Base-by-base conservation (phyloP, 92 coral and sea anemone genomes). In the Parazoanthus atlanticus region DNA sequence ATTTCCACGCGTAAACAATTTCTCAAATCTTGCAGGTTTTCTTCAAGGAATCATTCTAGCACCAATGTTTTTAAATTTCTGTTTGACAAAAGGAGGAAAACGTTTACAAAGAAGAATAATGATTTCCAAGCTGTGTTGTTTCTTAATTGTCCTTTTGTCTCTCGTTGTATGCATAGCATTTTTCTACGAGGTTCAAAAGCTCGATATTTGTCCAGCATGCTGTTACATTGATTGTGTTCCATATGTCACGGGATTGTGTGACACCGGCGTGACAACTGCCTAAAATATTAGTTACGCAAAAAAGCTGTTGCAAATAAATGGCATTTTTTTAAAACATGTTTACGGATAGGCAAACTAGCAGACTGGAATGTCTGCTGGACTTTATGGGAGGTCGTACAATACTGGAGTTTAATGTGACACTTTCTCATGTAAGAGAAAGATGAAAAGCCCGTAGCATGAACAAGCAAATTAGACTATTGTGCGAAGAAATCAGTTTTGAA, bases 201-300 rank as follows among this genome's bases (percentile, higher is more conserved):
- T 84, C 19, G 87, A 84, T 41, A 34, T 74, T 3, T 16, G 78
- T 41, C 87, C 46, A 40, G 58, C 78, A 17, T 67, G 49, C 11
- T 84, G 87, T 70, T 84, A 84, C 40, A 17, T 84, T 47, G 87
- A 84, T 32, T 84, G 87, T 19, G n/a, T 84, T 71, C 87, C 87
- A 15, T 84, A 70, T 23, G 76, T 84, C 77, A 26, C 65, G 31
- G 65, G 87, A 70, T 30, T 84, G 87, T 84, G 87, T 70, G 78
- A 70, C 78, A 43, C 40, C 8, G 31, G 15, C 30, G 74, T 26
- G 64, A 78, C 38, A 16, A 72, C 19, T 72, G 76, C 33, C 13
- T 70, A 30, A 70, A 11, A 28, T 25, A 25, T n/a, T 56, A 10
- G 58, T 61, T 61, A 8, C 28, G 1, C 2, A 56, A 15, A 21